A percentile compares a stretch with the other conserved stretches of the same genome.
These are phyloP conservation scores for Alethe diademata DNA, from an alignment of 2,113 vertebrate species.

Conservation along the genomic window DNA sequence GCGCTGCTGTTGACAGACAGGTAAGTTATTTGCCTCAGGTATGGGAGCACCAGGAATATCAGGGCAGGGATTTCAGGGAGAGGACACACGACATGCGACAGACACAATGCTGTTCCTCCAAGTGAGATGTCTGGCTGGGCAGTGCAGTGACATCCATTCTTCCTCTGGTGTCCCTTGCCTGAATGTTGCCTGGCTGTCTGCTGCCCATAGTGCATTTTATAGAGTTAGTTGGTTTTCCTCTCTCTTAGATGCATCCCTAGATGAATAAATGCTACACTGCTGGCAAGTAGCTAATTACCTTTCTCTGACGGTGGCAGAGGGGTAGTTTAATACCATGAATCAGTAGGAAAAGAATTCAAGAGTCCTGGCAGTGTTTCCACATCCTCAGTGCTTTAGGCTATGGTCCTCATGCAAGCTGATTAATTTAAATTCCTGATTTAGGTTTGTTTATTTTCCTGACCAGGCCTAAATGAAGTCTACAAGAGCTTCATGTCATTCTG, in stretches of 20 bases:
- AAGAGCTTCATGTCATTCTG: neutral
- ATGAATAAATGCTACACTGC: neutral
- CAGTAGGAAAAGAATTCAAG: neutral
- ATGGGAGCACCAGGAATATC: neutral
- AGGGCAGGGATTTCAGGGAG: neutral
- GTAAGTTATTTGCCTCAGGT: neutral
- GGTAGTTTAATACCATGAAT: neutral
- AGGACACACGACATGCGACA: rapidly evolving
- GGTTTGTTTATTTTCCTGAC: neutral
- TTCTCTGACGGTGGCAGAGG: neutral
- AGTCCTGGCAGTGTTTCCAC: neutral
- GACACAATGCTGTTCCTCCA: neutral
- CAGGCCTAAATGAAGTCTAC: neutral
- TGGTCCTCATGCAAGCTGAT: neutral
- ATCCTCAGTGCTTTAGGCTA: neutral
- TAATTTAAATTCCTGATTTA: neutral
- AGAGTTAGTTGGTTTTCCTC: neutral
- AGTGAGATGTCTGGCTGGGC: neutral
- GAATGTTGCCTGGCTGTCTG: neutral
- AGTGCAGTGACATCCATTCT: neutral
- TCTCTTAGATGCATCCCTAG: neutral
- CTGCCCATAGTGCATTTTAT: neutral
- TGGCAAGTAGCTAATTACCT: neutral
- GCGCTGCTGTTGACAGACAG: rapidly evolving
- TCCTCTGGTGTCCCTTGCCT: neutral